phyloP scores from a whole-genome alignment of 2,888 invertebrate genomes.

The Phania funesta region DNA sequence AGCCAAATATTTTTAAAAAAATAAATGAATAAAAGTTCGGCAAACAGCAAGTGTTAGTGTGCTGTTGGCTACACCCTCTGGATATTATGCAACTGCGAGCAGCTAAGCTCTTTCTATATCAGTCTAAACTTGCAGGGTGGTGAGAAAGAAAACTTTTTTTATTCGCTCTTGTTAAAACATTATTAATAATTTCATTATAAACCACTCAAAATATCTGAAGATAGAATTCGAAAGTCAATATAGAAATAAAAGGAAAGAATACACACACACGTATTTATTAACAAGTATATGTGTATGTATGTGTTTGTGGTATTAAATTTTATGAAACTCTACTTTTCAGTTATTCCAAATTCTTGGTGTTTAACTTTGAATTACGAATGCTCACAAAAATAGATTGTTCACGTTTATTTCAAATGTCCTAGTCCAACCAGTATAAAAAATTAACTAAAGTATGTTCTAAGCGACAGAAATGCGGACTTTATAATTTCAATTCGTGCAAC shows the following conservation, averaged over 20 bases:
- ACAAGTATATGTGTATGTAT: not conserved
- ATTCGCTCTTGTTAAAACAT: constrained; percentile 16
- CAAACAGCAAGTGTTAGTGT: not conserved
- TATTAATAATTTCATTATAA: constrained; percentile 27
- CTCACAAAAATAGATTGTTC: too few species aligned
- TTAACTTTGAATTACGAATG: too few species aligned
- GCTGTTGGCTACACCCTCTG: not conserved
- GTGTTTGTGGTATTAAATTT: not conserved
- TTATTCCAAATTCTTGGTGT: too few species aligned
- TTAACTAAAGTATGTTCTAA: too few species aligned
- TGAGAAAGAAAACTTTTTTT: constrained; percentile 20
- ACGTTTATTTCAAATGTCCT: too few species aligned
- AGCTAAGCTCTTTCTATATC: not conserved
- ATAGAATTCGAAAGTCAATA: not conserved
- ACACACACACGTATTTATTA: too few species aligned
- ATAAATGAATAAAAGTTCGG: not conserved
- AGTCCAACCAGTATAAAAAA: too few species aligned
- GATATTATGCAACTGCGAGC: not conserved
- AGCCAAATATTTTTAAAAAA: not conserved
- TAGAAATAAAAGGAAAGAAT: not conserved
- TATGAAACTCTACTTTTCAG: too few species aligned
- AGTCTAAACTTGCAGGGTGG: not conserved
- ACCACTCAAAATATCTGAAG: constrained; percentile 14
- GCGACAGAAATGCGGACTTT: too few species aligned
- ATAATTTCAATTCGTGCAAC: too few species aligned